A percentile compares a stretch with the other conserved stretches of the same genome.
phyloP scores from a whole-genome alignment of 2,113 vertebrate species.

The Crotophaga sulcirostris region DNA sequence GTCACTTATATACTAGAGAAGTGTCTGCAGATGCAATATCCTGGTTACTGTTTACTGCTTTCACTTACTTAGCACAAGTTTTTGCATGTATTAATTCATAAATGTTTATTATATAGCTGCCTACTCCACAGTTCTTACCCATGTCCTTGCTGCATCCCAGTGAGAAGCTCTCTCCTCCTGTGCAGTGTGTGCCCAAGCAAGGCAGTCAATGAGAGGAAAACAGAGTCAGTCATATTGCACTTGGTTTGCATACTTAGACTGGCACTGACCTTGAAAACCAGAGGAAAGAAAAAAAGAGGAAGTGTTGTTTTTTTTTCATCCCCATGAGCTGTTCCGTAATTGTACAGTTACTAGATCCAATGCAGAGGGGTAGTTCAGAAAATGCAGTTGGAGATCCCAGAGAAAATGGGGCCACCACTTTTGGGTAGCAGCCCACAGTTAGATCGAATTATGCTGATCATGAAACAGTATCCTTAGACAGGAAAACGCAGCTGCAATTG shows the following conservation, averaged over 20 bases:
- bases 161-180: not conserved
- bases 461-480: constrained; percentile 60
- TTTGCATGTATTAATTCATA: not conserved
- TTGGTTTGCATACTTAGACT: not conserved
- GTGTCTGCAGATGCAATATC: not conserved
- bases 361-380: not conserved
- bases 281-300: not conserved
- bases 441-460: constrained; percentile 63
- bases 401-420: constrained; percentile 27
- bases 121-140: not conserved
- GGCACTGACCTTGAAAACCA: not conserved
- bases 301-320: not conserved
- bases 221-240: not conserved
- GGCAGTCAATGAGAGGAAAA: not conserved
- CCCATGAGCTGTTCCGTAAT: not conserved
- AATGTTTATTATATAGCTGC: not conserved
- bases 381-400: not conserved
- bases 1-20: not conserved
- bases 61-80: not conserved
- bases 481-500: constrained; percentile 56
- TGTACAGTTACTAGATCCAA: not conserved
- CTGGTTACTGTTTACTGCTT: not conserved
- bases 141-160: not conserved
- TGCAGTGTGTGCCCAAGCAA: not conserved
- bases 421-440: constrained; percentile 50